Conservation (phyloP, 2,113 vertebrate species). For the Sylvia atricapilla region DNA sequence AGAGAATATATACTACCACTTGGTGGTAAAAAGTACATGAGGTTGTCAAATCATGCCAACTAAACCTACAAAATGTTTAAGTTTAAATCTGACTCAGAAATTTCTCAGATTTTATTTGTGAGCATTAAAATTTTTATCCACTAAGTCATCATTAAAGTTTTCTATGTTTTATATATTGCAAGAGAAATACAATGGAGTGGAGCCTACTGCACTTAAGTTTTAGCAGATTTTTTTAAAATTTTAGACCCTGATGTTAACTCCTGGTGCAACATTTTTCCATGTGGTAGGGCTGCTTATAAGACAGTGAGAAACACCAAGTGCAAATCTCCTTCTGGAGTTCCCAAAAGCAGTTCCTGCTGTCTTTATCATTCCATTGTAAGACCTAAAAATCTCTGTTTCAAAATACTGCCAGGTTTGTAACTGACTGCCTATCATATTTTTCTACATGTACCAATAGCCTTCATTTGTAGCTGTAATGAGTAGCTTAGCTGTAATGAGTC, state of each 20-base stretch:
- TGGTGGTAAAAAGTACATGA: background rate
- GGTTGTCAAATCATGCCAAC: background rate
- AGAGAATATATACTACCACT: background rate
- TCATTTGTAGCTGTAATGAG: too few species aligned
- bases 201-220: constrained; percentile 43
- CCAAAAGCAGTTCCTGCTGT: constrained; percentile 34
- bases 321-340: constrained; percentile 18
- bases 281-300: background rate
- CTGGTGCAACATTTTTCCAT: constrained; percentile 24
- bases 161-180: constrained; percentile 73
- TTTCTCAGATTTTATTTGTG: constrained; percentile 28
- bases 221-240: constrained; percentile 12
- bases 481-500: constrained; percentile 15
- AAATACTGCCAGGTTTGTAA: constrained; percentile 80
- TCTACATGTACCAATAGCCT: constrained; percentile 61
- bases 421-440: constrained; percentile 62
- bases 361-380: constrained; percentile 74
- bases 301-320: constrained; percentile 13
- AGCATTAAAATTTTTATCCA: constrained; percentile 59
- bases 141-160: constrained; percentile 52
- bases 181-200: constrained; percentile 10
- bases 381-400: constrained; percentile 47
- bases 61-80: constrained; percentile 44
- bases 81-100: constrained; percentile 37
- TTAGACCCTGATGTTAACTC: constrained; percentile 8